These are phyloP conservation scores for Ruditapes philippinarum DNA, from an alignment of 1,140 invertebrate genomes.

Conservation along the genomic window DNA sequence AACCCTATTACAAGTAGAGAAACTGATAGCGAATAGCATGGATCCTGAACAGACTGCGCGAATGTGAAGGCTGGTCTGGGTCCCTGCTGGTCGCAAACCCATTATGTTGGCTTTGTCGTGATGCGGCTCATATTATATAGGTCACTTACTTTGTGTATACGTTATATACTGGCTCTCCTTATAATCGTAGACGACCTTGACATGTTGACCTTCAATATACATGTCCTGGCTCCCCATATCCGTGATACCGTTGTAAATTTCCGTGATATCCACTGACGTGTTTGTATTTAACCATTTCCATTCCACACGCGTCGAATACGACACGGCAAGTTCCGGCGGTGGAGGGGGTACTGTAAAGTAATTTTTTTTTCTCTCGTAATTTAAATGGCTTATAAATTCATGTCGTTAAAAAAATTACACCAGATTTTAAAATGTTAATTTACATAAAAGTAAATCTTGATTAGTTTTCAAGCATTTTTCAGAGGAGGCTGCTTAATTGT, in stretches of 20 bases:
- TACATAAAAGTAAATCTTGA: not conserved
- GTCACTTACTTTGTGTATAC: slow-evolving; percentile 37
- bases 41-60: too few relatives aligned
- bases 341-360: slow-evolving; percentile 1
- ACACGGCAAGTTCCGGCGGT: not conserved
- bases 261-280: slow-evolving; percentile 8
- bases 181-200: slow-evolving; percentile 39
- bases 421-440: not conserved
- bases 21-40: too few relatives aligned
- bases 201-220: slow-evolving; percentile 30
- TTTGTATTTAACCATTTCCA: slow-evolving; percentile 55
- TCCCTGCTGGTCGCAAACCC: too few relatives aligned
- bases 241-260: slow-evolving; percentile 28
- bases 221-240: slow-evolving; percentile 3
- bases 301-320: slow-evolving; percentile 21
- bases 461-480: not conserved
- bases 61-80: too few relatives aligned
- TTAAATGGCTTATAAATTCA: not conserved
- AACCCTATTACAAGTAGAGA: too few relatives aligned
- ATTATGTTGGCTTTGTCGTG: too few relatives aligned
- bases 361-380: not conserved
- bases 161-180: slow-evolving; percentile 47
- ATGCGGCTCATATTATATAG: too few relatives aligned
- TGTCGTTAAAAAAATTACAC: not conserved
- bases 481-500: not conserved